Evolutionary conservation across 2,888 invertebrate species (phyloP).

Genomic region (Neocrepidodera transversa): DNA sequence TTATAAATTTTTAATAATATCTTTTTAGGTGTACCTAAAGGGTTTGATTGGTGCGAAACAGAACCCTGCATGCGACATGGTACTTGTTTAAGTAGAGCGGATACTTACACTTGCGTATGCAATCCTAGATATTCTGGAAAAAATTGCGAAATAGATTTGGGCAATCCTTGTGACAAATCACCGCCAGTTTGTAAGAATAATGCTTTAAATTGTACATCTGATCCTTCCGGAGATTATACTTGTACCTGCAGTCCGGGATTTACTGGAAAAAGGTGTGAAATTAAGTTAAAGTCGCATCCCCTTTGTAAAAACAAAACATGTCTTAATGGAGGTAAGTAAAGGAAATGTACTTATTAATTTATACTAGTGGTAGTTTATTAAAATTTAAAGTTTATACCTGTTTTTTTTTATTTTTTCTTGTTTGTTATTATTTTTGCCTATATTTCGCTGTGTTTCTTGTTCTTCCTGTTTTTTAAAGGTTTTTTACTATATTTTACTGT

Average conservation of each 20-base stretch:
- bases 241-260: slow-evolving; percentile 75
- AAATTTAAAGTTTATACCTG: no score
- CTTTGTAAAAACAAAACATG: slow-evolving; percentile 79
- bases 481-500: no score
- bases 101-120: slow-evolving; percentile 85
- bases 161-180: slow-evolving; percentile 70
- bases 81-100: slow-evolving; percentile 76
- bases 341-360: no score
- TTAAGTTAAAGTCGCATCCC: slow-evolving; percentile 72
- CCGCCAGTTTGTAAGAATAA: slow-evolving; percentile 79
- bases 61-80: slow-evolving; percentile 87
- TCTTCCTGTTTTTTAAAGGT: no score
- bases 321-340: slow-evolving; percentile 69
- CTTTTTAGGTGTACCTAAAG: slow-evolving; percentile 62
- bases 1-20: neutral
- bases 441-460: no score
- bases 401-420: no score
- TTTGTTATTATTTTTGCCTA: no score
- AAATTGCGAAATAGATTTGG: slow-evolving; percentile 85
- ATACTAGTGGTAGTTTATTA: no score
- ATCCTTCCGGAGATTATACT: slow-evolving; percentile 71
- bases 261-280: slow-evolving; percentile 75
- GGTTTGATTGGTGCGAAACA: slow-evolving; percentile 69
- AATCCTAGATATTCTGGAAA: slow-evolving; percentile 83
- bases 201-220: slow-evolving; percentile 75